Percentiles rank a stretch among this genome's conserved stretches.
These are phyloP conservation scores for Eufriesea mexicana DNA, from an alignment of 1,140 invertebrate genomes.

Conservation along the genomic window DNA sequence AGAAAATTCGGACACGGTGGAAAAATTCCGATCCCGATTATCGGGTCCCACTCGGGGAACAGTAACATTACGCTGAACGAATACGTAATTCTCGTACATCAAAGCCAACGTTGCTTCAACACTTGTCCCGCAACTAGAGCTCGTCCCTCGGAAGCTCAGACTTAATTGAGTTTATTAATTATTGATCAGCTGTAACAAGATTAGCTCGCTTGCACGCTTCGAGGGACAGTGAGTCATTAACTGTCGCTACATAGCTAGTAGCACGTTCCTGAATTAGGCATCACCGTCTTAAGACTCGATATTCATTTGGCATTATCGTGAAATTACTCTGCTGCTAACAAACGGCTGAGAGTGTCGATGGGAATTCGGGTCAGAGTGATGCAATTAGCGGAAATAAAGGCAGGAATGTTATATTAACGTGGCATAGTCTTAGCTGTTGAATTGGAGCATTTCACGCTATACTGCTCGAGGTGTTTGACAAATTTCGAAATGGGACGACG, in stretches of 20 bases:
- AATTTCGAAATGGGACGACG: no score
- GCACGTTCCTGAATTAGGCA: slow-evolving; percentile 10
- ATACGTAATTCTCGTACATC: slow-evolving; percentile 9
- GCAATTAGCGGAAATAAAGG: not conserved
- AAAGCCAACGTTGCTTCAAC: slow-evolving; percentile 3
- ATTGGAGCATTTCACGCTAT: no score
- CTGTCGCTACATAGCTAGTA: not conserved
- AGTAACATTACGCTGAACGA: not conserved
- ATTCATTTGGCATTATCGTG: not conserved
- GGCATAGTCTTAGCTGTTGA: no score
- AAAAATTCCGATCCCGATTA: not conserved
- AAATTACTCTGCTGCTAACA: not conserved
- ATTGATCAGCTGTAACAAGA: slow-evolving; percentile 38
- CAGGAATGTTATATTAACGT: not conserved
- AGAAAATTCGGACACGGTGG: not conserved
- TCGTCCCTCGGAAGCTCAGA: not conserved
- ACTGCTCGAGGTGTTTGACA: no score
- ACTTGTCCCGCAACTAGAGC: not conserved
- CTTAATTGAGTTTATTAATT: slow-evolving; percentile 48
- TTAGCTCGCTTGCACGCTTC: slow-evolving; percentile 9
- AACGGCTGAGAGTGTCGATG: not conserved
- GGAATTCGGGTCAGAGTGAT: no score
- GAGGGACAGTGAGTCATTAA: slow-evolving; percentile 24
- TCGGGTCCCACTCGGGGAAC: not conserved
- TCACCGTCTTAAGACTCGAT: slow-evolving; percentile 11